Conservation (phyloP, 2,797 vertebrate species). For the Gymnoscopelus braueri region DNA sequence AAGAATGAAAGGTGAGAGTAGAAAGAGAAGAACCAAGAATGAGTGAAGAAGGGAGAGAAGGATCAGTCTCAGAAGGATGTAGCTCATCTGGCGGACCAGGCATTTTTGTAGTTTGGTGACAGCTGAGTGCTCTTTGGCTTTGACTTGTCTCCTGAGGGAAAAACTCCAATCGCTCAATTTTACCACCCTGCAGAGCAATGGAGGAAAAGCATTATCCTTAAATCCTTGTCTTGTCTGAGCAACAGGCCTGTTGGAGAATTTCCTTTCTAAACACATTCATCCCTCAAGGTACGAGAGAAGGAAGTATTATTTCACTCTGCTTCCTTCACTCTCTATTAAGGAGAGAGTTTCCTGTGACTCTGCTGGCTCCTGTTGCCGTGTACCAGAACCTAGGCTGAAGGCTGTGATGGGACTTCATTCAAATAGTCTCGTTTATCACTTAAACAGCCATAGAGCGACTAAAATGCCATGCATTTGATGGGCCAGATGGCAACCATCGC, state of each 20-base stretch:
- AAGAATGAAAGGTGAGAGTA: no score
- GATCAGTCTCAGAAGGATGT: no score
- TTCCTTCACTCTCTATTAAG: constrained; percentile 50
- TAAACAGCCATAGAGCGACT: constrained; percentile 28
- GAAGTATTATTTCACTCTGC: constrained; percentile 53
- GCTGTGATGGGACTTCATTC: constrained; percentile 42
- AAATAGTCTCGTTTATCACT: constrained; percentile 45
- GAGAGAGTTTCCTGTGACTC: constrained; percentile 51
- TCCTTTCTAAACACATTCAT: constrained; percentile 59
- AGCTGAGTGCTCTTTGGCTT: constrained; percentile 26
- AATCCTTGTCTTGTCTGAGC: constrained; percentile 42
- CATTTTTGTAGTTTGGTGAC: constrained; percentile 21
- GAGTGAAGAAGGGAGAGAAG: constrained; percentile 14
- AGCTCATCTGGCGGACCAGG: no score
- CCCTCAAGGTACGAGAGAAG: constrained; percentile 58
- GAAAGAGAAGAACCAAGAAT: neutral
- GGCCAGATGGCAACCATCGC: constrained; percentile 8
- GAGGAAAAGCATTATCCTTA: constrained; percentile 52
- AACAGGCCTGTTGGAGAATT: constrained; percentile 33
- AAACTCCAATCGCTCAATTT: constrained; percentile 56
- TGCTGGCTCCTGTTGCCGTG: constrained; percentile 61
- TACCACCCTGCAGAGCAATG: constrained; percentile 59
- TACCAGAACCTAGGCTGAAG: constrained; percentile 44
- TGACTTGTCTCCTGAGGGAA: constrained; percentile 29
- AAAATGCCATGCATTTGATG: constrained; percentile 5